Percentiles rank a stretch among this genome's conserved stretches.
phyloP scores from a whole-genome alignment of 30 jellyfish, hydroid and myxozoan genomes.

The Rhopilema esculentum region DNA sequence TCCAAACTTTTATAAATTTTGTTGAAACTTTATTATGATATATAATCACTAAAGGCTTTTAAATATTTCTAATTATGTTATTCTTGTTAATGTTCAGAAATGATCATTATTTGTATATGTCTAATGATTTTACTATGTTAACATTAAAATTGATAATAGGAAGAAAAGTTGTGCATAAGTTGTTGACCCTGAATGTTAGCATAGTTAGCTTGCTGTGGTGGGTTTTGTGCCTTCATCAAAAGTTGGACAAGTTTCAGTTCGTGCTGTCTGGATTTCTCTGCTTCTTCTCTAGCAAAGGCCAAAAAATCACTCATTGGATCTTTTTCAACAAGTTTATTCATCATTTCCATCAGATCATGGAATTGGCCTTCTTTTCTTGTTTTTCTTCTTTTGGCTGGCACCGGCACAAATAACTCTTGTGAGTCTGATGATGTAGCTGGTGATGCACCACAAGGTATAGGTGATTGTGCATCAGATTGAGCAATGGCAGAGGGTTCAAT shows the following conservation, averaged over 20 bases:
- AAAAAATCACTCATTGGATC: slow-evolving; percentile 42
- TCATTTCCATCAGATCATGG: slow-evolving; percentile 31
- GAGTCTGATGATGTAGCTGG: neutral
- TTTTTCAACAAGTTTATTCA: slow-evolving; percentile 21
- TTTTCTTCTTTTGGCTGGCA: slow-evolving; percentile 38
- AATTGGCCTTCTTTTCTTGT: slow-evolving; percentile 40
- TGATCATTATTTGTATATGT: neutral
- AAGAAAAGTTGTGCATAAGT: slow-evolving; percentile 25
- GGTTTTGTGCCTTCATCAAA: slow-evolving; percentile 12
- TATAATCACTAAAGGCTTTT: neutral
- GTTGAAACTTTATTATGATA: neutral
- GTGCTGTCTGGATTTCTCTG: slow-evolving; percentile 29
- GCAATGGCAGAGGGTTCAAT: slow-evolving; percentile 38
- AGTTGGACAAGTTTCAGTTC: slow-evolving; percentile 37
- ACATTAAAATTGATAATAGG: slow-evolving; percentile 20
- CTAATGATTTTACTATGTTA: neutral
- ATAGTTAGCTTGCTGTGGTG: slow-evolving; percentile 30
- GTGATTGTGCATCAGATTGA: neutral
- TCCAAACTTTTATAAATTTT: neutral
- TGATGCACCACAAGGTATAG: neutral
- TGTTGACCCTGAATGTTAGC: slow-evolving; percentile 33
- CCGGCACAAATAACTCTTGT: slow-evolving; percentile 11
- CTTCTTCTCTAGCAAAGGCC: slow-evolving; percentile 33
- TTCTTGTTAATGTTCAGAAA: neutral
- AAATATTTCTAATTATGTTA: neutral